Evolutionary conservation across 92 coral and sea anemone genomes (phyloP).

Genomic region (Phenganax stokvisi): DNA sequence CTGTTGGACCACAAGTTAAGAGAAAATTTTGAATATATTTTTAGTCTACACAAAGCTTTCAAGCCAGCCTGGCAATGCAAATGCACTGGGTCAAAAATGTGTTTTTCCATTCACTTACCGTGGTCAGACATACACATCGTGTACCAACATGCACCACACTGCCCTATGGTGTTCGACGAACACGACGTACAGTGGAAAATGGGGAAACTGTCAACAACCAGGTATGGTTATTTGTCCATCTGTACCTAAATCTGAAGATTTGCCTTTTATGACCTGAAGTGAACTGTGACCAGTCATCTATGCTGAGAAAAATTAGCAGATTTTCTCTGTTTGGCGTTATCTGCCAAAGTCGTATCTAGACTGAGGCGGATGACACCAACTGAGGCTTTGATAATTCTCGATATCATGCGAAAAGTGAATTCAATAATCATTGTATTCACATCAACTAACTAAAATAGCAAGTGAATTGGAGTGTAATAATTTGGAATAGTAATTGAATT

Average conservation of each 20-base stretch:
- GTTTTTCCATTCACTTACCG: slow-evolving; percentile 76
- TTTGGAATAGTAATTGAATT: no score
- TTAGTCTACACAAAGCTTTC: slow-evolving; percentile 21
- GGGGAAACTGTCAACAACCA: slow-evolving; percentile 81
- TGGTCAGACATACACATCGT: slow-evolving; percentile 40
- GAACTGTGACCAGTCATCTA: slow-evolving; percentile 53
- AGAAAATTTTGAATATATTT: neutral
- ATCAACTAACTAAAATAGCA: no score
- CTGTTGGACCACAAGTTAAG: neutral
- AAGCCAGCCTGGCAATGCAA: slow-evolving; percentile 44
- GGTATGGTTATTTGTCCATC: slow-evolving; percentile 42
- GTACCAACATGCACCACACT: slow-evolving; percentile 51
- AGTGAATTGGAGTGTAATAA: no score
- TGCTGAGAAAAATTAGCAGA: no score
- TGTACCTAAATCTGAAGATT: no score
- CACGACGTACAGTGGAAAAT: slow-evolving; percentile 52
- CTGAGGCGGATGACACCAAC: no score
- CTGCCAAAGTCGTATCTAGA: no score
- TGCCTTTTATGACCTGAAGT: no score
- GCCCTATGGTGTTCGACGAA: slow-evolving; percentile 78
- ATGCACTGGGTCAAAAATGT: slow-evolving; percentile 55
- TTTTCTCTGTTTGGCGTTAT: no score
- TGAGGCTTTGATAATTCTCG: no score
- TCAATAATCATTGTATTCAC: no score
- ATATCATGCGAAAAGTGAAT: no score